Conservation (phyloP, 1,140 invertebrate genomes). For the Neomicropteryx cornuta region DNA sequence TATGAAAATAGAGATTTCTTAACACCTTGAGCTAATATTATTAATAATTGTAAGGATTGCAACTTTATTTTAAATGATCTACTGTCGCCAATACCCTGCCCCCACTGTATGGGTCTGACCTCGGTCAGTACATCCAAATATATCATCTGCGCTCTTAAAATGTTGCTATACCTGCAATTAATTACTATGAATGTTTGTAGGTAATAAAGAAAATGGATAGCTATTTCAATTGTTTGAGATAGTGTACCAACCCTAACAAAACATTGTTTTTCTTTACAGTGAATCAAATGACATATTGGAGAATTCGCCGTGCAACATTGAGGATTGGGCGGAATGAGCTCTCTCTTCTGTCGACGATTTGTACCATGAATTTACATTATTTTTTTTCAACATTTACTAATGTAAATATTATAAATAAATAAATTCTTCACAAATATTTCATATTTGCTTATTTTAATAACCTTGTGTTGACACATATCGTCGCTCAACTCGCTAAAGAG, state of each 20-base stretch:
- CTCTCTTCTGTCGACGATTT: not conserved
- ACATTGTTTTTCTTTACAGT: constrained; percentile 41
- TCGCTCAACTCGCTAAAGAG: no score
- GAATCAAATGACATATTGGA: constrained; percentile 72
- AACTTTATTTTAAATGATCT: no score
- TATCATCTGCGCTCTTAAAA: no score
- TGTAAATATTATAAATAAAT: not conserved
- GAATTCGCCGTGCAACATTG: constrained; percentile 46
- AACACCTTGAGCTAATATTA: no score
- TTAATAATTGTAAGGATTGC: no score
- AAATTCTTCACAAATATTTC: not conserved
- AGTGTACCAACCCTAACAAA: constrained; percentile 5
- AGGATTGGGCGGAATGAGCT: constrained; percentile 15
- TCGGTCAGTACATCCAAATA: not conserved
- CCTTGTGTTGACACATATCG: no score
- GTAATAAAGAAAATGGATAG: constrained; percentile 3
- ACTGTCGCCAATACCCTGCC: constrained; percentile 2
- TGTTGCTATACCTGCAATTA: not conserved
- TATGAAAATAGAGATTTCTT: no score
- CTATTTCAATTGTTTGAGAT: constrained; percentile 9
- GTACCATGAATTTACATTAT: no score
- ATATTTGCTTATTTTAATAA: not conserved
- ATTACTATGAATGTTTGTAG: not conserved
- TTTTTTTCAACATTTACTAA: not conserved
- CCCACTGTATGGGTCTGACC: constrained; percentile 10